Percentiles rank a stretch among this genome's conserved stretches.
These are phyloP conservation scores for Maniola jurtina DNA, from an alignment of 1,140 invertebrate species.

Conservation along the genomic window DNA sequence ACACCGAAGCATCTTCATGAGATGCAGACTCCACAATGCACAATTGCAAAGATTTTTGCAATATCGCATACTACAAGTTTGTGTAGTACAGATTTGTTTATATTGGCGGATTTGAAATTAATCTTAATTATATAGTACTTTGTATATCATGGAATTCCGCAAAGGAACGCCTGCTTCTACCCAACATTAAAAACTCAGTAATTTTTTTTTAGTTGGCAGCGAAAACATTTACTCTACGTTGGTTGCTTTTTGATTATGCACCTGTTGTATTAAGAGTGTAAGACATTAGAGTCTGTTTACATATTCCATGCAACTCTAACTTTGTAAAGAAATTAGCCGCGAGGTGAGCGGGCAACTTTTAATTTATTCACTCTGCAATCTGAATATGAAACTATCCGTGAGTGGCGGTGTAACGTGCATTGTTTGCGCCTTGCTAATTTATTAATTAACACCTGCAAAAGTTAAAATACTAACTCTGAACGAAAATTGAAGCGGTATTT, in stretches of 20 bases:
- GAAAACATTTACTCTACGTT: not conserved
- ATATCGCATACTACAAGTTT: no score
- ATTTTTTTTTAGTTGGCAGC: not conserved
- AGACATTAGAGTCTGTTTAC: constrained; percentile 20
- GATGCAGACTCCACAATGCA: no score
- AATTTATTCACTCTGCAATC: constrained; percentile 33
- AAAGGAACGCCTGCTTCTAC: no score
- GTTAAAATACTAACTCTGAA: no score
- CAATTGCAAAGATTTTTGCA: no score
- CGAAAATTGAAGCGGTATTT: no score
- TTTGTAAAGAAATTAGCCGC: constrained; percentile 30
- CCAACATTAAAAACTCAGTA: no score
- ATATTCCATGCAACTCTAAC: constrained; percentile 31
- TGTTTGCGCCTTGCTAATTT: constrained; percentile 1
- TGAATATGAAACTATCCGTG: constrained; percentile 28
- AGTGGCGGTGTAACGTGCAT: not conserved
- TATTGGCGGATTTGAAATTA: no score
- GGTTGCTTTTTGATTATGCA: constrained; percentile 1
- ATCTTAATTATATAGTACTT: no score
- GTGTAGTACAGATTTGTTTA: no score
- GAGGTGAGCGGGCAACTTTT: constrained; percentile 28
- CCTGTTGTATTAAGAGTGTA: constrained; percentile 9
- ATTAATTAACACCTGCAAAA: not conserved
- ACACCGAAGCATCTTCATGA: no score
- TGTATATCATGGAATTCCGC: no score